Evolutionary conservation across 2,113 vertebrate species (phyloP).

Genomic region (Atlantisia rogersi): DNA sequence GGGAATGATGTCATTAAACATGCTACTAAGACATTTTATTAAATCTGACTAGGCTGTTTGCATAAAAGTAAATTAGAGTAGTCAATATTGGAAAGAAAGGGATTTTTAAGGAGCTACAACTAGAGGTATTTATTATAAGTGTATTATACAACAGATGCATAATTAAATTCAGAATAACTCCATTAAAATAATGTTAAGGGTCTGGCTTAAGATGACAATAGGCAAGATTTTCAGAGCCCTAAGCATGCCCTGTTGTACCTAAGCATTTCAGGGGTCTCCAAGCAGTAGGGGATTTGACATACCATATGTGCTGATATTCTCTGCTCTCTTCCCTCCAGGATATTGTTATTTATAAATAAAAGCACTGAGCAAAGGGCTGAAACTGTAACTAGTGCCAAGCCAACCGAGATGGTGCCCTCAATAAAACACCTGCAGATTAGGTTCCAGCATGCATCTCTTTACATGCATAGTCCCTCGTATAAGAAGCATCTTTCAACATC

Average conservation of each 20-base stretch:
- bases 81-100: slow-evolving; percentile 66
- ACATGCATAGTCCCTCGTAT: accelerated
- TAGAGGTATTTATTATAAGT: slow-evolving; percentile 37
- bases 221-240: background rate
- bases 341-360: slow-evolving; percentile 66
- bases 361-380: slow-evolving; percentile 9
- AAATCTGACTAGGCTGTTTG: slow-evolving; percentile 73
- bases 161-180: slow-evolving; percentile 49
- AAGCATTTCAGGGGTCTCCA: slow-evolving; percentile 34
- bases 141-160: background rate
- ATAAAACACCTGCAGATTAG: slow-evolving; percentile 46
- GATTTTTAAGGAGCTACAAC: slow-evolving; percentile 52
- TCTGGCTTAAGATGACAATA: background rate
- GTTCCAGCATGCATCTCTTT: background rate
- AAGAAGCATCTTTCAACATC: background rate
- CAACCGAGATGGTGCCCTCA: background rate
- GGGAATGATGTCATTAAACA: slow-evolving; percentile 79
- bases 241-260: background rate
- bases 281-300: slow-evolving; percentile 47
- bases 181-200: slow-evolving; percentile 47
- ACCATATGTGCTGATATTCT: slow-evolving; percentile 61
- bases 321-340: slow-evolving; percentile 39
- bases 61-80: slow-evolving; percentile 71
- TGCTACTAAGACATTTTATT: slow-evolving; percentile 72
- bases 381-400: background rate